phyloP scores from a whole-genome alignment of 2,888 invertebrate genomes.

The Cyclophora punctaria region DNA sequence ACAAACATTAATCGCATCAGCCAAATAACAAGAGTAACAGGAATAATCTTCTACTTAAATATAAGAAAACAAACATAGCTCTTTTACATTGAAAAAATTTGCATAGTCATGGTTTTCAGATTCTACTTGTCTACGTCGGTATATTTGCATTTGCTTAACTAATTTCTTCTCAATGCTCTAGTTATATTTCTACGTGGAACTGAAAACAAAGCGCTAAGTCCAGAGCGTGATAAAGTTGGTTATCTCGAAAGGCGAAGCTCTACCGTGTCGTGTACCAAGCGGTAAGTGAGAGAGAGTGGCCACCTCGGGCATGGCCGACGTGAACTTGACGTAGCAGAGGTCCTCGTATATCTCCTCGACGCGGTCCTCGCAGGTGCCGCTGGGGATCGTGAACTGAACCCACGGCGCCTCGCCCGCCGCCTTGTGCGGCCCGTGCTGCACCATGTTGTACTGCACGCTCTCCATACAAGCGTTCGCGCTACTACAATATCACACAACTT shows the following conservation, averaged over 20 bases:
- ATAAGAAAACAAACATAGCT: no score
- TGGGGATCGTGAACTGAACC: slow-evolving; percentile 81
- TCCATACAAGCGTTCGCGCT: slow-evolving; percentile 44
- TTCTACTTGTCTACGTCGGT: no score
- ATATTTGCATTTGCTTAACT: no score
- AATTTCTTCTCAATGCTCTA: no score
- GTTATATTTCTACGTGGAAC: background rate
- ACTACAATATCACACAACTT: slow-evolving; percentile 30
- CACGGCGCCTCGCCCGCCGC: slow-evolving; percentile 69
- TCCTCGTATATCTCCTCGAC: slow-evolving; percentile 92
- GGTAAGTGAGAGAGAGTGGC: slow-evolving; percentile 8
- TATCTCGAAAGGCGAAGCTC: slow-evolving; percentile 9
- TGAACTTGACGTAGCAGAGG: slow-evolving; percentile 89
- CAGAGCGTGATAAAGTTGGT: slow-evolving; percentile 7
- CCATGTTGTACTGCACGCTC: slow-evolving; percentile 36
- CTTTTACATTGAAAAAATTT: no score
- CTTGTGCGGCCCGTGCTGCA: slow-evolving; percentile 31
- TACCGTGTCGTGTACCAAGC: background rate
- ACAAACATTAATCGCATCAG: no score
- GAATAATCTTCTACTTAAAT: no score
- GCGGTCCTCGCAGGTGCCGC: slow-evolving; percentile 74
- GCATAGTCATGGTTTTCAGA: no score
- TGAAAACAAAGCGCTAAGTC: slow-evolving; percentile 1
- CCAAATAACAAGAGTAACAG: no score
- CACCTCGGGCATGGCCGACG: slow-evolving; percentile 82